phyloP scores from a whole-genome alignment of 1,140 invertebrate species.

The Drosophila arizonae region DNA sequence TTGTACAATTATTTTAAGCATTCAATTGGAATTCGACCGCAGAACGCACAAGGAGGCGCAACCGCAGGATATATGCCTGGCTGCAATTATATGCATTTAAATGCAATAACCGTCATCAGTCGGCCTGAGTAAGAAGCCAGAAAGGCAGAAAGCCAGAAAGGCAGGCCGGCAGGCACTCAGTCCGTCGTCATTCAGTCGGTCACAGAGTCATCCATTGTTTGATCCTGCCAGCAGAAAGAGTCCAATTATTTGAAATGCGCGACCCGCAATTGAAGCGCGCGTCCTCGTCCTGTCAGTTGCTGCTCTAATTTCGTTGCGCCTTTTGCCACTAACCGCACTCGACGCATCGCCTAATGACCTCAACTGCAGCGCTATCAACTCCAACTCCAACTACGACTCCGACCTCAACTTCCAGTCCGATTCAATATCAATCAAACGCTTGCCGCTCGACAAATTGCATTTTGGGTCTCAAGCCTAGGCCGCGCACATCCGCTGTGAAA shows the following conservation, averaged over 20 bases:
- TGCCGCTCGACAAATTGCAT: conserved; percentile 77
- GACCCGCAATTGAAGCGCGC: conserved; percentile 72
- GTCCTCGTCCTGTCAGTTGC: conserved; percentile 35
- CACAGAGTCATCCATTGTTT: conserved; percentile 22
- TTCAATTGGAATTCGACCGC: conserved; percentile 76
- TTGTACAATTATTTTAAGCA: conserved; percentile 78
- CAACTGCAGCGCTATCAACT: conserved; percentile 7
- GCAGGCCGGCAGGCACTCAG: background rate
- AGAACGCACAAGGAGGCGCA: conserved; percentile 35
- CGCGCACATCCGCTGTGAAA: conserved; percentile 45
- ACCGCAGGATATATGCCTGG: conserved; percentile 63
- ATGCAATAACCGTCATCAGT: conserved; percentile 79
- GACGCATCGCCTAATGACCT: conserved; percentile 64
- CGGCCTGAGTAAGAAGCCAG: conserved; percentile 21
- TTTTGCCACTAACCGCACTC: conserved; percentile 54
- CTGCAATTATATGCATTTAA: conserved; percentile 78
- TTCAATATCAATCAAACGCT: conserved; percentile 79
- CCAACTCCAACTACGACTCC: conserved; percentile 24
- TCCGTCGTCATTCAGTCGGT: background rate
- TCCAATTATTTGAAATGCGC: conserved; percentile 75
- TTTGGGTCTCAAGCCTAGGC: conserved; percentile 19
- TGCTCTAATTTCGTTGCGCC: conserved; percentile 71
- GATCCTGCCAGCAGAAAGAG: conserved; percentile 43
- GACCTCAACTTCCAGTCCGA: conserved; percentile 38
- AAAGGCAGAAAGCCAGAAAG: too few relatives aligned